Evolutionary conservation across 2,888 invertebrate genomes (phyloP).

Genomic region (Spisula subtruncata): DNA sequence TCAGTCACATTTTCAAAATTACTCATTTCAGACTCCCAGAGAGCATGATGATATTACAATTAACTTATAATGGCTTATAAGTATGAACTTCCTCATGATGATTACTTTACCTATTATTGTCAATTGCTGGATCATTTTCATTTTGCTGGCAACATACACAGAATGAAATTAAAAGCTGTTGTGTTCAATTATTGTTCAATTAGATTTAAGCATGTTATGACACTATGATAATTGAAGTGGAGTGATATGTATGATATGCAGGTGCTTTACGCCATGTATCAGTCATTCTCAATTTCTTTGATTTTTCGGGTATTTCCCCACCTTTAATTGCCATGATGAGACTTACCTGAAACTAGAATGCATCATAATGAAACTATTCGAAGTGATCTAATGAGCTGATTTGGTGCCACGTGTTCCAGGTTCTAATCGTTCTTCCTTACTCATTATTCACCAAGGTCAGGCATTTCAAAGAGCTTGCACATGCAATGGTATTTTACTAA

Average conservation of each 20-base stretch:
- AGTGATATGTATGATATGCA: not conserved
- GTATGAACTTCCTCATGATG: no score
- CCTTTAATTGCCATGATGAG: not conserved
- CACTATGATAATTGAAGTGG: not conserved
- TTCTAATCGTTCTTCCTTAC: no score
- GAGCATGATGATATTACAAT: no score
- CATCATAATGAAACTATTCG: not conserved
- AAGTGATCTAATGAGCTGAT: no score
- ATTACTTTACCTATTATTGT: not conserved
- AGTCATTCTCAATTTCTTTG: not conserved
- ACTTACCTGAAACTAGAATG: not conserved
- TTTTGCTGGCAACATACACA: not conserved
- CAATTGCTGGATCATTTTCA: not conserved
- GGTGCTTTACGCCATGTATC: not conserved
- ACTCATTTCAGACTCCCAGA: no score
- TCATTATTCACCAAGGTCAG: no score
- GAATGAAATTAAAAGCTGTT: not conserved
- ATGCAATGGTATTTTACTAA: no score
- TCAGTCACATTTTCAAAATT: no score
- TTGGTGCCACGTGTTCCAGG: no score
- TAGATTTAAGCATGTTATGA: not conserved
- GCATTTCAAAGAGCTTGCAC: no score
- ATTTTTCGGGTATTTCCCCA: not conserved
- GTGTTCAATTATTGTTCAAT: constrained; percentile 6
- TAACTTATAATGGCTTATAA: no score